A percentile compares a stretch with the other conserved stretches of the same genome.
These are phyloP conservation scores for Meles meles DNA, from an alignment of 2,113 vertebrate species.

Conservation along the genomic window DNA sequence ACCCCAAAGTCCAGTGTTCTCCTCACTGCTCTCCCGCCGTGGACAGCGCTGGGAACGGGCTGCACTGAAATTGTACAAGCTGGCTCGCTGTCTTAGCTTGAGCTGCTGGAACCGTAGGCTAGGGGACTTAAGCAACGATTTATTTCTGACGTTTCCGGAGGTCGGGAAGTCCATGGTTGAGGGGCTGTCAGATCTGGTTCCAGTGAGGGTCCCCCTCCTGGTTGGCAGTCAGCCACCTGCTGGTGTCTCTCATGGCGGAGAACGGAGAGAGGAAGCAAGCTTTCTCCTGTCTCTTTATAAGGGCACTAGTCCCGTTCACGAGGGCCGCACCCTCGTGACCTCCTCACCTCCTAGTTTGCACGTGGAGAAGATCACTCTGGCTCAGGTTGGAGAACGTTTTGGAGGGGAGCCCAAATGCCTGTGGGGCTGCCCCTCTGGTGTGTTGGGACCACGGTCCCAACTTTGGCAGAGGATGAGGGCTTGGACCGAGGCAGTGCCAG, in stretches of 20 bases:
- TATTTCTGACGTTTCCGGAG: background rate
- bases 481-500: background rate
- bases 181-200: background rate
- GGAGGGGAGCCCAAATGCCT: background rate
- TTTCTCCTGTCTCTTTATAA: background rate
- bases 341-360: background rate
- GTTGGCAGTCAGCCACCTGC: background rate
- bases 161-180: background rate
- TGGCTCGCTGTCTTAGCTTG: background rate
- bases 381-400: background rate
- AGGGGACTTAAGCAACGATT: background rate
- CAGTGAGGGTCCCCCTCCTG: background rate
- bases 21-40: background rate
- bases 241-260: background rate
- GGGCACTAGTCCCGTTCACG: background rate
- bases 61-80: background rate
- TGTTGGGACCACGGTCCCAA: fast-evolving
- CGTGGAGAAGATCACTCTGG: background rate
- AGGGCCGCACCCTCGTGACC: background rate
- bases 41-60: background rate
- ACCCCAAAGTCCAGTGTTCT: background rate
- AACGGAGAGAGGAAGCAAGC: background rate
- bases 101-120: too few relatives aligned
- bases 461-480: background rate
- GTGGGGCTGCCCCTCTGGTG: background rate